phyloP scores from a whole-genome alignment of 2,888 invertebrate genomes.

The Chrysotoxum bicinctum region DNA sequence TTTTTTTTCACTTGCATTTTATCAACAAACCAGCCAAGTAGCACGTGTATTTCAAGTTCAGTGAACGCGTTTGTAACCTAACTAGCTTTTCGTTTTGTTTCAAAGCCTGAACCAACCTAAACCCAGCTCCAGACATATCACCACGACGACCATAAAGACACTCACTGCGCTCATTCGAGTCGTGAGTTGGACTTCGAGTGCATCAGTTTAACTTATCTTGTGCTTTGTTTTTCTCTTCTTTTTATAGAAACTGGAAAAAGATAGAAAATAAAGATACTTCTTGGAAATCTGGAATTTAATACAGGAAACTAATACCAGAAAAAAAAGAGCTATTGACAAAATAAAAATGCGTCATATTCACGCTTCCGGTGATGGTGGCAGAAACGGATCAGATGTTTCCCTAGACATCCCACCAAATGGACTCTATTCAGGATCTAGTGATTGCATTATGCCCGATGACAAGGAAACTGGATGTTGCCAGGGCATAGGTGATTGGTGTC shows the following conservation, averaged over 20 bases:
- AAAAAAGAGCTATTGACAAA: background rate
- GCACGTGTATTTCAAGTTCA: slow-evolving; percentile 67
- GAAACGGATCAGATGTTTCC: slow-evolving; percentile 77
- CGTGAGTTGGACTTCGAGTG: slow-evolving; percentile 44
- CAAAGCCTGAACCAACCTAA: slow-evolving; percentile 1
- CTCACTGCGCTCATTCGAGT: slow-evolving; percentile 28
- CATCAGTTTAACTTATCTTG: slow-evolving; percentile 47
- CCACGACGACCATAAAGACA: slow-evolving; percentile 12
- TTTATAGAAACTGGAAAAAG: slow-evolving; percentile 31
- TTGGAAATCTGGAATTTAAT: slow-evolving; percentile 30
- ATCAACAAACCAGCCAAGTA: slow-evolving; percentile 56
- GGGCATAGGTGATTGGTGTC: slow-evolving; percentile 75
- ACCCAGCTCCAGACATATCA: background rate
- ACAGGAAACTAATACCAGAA: background rate
- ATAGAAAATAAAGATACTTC: slow-evolving; percentile 23
- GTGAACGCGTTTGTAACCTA: slow-evolving; percentile 49
- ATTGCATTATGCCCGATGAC: slow-evolving; percentile 82
- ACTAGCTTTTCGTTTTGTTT: background rate
- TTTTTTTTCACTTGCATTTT: background rate
- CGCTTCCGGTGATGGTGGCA: slow-evolving; percentile 68
- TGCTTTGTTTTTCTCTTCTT: slow-evolving; percentile 33
- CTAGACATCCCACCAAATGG: slow-evolving; percentile 80
- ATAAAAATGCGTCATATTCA: slow-evolving; percentile 65
- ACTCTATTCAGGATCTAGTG: slow-evolving; percentile 78
- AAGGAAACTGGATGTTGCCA: slow-evolving; percentile 76